Conservation (phyloP, 2,797 vertebrate genomes). For the Glyptemys insculpta region DNA sequence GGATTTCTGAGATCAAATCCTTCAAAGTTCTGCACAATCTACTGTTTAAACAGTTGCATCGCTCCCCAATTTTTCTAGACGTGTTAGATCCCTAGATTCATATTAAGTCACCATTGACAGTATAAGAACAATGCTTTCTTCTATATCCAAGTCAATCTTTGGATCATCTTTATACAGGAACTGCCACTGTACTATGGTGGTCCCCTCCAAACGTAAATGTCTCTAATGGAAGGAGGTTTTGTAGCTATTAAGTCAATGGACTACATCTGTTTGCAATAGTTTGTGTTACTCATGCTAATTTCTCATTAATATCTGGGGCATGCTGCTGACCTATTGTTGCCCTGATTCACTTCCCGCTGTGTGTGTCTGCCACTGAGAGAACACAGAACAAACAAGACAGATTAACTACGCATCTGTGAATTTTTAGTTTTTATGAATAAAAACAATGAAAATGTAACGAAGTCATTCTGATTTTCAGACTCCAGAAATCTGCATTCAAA, state of each 20-base stretch:
- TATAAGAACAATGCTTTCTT: background rate
- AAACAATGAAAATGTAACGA: background rate
- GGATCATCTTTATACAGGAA: background rate
- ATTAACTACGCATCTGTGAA: background rate
- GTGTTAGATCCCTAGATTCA: background rate
- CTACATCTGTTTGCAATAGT: background rate
- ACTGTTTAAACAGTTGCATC: background rate
- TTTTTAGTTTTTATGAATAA: constrained; percentile 6
- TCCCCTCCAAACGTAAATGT: background rate
- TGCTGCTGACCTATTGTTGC: constrained; percentile 1
- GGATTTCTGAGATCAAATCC: background rate
- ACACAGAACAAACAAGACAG: constrained; percentile 37
- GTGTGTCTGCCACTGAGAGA: constrained; percentile 14
- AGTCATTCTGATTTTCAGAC: accelerated
- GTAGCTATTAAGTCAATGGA: background rate
- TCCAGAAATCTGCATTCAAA: background rate
- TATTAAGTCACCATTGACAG: background rate
- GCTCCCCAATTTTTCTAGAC: background rate
- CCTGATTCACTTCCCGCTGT: constrained; percentile 42
- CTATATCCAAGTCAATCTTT: background rate
- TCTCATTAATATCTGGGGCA: background rate
- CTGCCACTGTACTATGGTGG: background rate
- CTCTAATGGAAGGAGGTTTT: accelerated
- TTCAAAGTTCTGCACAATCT: background rate
- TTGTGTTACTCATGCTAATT: constrained; percentile 7